Evolutionary conservation across 1,140 invertebrate genomes (phyloP).

Genomic region (Pachypeltis micranthus): DNA sequence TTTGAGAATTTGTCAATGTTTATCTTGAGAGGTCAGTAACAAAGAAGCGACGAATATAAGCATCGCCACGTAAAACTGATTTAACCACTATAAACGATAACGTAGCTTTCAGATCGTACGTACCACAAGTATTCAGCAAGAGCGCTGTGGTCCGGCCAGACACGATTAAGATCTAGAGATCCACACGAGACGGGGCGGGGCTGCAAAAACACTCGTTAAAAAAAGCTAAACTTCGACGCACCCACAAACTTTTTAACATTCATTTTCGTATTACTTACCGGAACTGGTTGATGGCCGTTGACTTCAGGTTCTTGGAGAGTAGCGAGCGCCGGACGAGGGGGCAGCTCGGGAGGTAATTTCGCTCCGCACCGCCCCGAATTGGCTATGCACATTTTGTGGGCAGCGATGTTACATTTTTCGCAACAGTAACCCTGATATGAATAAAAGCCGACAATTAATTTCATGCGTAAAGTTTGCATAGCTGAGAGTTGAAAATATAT

Average conservation of each 20-base stretch:
- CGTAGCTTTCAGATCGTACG: too few relatives aligned
- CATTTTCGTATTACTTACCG: conserved; percentile 1
- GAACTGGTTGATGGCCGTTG: conserved; percentile 7
- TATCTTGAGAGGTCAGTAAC: too few relatives aligned
- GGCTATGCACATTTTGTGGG: conserved; percentile 65
- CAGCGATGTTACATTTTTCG: conserved; percentile 54
- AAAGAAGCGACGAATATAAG: too few relatives aligned
- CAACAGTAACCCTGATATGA: conserved; percentile 74
- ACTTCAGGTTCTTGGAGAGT: conserved; percentile 7
- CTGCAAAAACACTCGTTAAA: conserved; percentile 1
- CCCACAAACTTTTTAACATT: neutral
- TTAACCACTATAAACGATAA: too few relatives aligned
- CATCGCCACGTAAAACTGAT: too few relatives aligned
- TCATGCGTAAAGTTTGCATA: conserved; percentile 3
- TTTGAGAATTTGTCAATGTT: too few relatives aligned
- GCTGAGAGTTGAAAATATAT: conserved; percentile 1
- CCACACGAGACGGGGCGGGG: neutral
- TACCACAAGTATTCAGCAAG: conserved; percentile 31
- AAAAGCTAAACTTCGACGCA: neutral
- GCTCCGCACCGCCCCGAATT: conserved; percentile 56
- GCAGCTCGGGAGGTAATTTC: conserved; percentile 41
- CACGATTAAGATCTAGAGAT: conserved; percentile 9
- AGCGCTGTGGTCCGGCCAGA: conserved; percentile 27
- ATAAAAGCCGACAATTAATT: too few relatives aligned
- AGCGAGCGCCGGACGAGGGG: conserved; percentile 39